Evolutionary conservation across 2,113 vertebrate genomes (phyloP).

Genomic region (Peromyscus californicus): DNA sequence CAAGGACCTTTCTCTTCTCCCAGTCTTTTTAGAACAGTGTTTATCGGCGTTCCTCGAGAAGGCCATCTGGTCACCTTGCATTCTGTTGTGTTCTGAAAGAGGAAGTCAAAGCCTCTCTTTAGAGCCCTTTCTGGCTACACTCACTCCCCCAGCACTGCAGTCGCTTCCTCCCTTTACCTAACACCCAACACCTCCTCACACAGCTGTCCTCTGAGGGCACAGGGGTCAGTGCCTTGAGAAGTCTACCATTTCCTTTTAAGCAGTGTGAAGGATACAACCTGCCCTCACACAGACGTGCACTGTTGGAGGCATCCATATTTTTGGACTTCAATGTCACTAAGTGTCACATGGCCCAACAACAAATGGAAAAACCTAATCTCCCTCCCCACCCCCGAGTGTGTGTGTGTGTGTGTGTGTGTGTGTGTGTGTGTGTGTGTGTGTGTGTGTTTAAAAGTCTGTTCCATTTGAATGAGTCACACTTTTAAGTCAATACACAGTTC

Average conservation of each 20-base stretch:
- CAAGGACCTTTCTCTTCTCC: not conserved
- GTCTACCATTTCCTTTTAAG: conserved; percentile 18
- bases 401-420: not conserved
- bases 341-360: conserved; percentile 3
- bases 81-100: not conserved
- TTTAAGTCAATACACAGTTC: conserved; percentile 67
- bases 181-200: conserved; percentile 49
- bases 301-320: conserved; percentile 1
- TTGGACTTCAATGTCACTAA: not conserved
- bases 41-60: not conserved
- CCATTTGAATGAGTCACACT: conserved; percentile 75
- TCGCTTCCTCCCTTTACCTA: conserved; percentile 49
- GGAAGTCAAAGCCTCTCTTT: not conserved
- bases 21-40: not conserved
- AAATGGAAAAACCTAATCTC: conserved; percentile 63
- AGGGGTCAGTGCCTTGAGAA: not conserved
- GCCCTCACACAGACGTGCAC: not conserved
- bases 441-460: conserved; percentile 52
- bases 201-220: conserved; percentile 35
- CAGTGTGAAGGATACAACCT: not conserved
- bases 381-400: not conserved
- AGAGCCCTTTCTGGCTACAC: conserved; percentile 38
- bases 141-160: conserved; percentile 54
- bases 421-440: not conserved
- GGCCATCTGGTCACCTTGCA: conserved; percentile 33